Evolutionary conservation across 1,140 invertebrate species (phyloP).

Genomic region (Sycophaga agraensis): DNA sequence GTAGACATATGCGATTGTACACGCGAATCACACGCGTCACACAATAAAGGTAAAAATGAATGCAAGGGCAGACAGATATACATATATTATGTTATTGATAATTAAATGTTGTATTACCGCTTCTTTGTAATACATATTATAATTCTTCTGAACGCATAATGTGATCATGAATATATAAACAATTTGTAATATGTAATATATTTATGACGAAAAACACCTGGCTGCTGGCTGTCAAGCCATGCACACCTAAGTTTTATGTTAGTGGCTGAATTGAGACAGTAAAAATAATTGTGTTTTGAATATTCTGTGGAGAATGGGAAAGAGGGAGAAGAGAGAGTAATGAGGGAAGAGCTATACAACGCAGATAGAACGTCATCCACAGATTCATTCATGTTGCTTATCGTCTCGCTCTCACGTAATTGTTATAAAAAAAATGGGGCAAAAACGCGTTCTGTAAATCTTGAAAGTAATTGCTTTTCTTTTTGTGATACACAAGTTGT

Average conservation of each 20-base stretch:
- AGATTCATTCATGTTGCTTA: slow-evolving; percentile 11
- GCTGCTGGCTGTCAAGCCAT: not conserved
- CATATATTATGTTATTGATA: slow-evolving; percentile 46
- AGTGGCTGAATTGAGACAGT: slow-evolving; percentile 6
- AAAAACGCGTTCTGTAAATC: slow-evolving; percentile 26
- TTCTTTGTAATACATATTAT: slow-evolving; percentile 48
- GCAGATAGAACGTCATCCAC: slow-evolving; percentile 11
- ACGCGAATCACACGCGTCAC: slow-evolving; percentile 11
- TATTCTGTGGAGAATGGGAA: not conserved
- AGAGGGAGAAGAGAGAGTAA: slow-evolving; percentile 1
- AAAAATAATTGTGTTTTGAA: slow-evolving; percentile 1
- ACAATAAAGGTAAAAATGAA: slow-evolving; percentile 18
- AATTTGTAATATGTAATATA: slow-evolving; percentile 40
- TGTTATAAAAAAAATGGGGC: slow-evolving; percentile 11
- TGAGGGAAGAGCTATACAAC: slow-evolving; percentile 2
- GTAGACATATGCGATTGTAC: not conserved
- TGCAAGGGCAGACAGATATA: slow-evolving; percentile 28
- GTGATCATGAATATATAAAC: slow-evolving; percentile 42
- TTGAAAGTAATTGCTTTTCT: slow-evolving; percentile 26
- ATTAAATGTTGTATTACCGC: slow-evolving; percentile 51
- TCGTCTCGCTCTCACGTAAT: slow-evolving; percentile 22
- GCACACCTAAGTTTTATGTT: slow-evolving; percentile 17
- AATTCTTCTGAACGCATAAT: slow-evolving; percentile 45
- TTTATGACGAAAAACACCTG: slow-evolving; percentile 30
- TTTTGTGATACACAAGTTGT: slow-evolving; percentile 20